A percentile compares a stretch with the other conserved stretches of the same genome.
phyloP scores from a whole-genome alignment of 2,113 vertebrate species.

The Numida meleagris region DNA sequence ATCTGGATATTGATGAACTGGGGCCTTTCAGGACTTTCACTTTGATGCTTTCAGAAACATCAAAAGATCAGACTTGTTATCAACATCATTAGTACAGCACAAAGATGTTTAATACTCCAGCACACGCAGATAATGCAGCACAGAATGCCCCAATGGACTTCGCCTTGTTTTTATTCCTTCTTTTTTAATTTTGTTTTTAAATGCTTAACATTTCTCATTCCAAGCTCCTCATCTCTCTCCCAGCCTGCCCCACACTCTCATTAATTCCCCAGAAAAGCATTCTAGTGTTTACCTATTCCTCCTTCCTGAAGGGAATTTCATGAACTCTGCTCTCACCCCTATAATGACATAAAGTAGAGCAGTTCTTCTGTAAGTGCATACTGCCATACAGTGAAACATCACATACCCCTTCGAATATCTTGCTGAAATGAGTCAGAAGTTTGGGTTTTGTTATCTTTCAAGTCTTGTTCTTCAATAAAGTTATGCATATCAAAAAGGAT shows the following conservation, averaged over 20 bases:
- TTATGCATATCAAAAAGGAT: neutral
- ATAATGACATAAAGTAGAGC: accelerated
- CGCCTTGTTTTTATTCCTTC: constrained; percentile 46
- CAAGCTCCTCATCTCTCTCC: neutral
- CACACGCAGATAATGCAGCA: constrained; percentile 21
- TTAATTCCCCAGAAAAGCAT: neutral
- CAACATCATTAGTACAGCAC: constrained; percentile 52
- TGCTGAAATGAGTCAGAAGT: neutral
- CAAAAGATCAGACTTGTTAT: constrained; percentile 67
- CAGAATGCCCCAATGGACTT: constrained; percentile 33
- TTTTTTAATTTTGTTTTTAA: constrained; percentile 34
- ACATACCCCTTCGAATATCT: neutral
- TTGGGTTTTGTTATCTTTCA: neutral
- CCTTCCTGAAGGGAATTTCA: neutral
- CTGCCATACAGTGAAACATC: neutral
- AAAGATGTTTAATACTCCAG: constrained; percentile 51
- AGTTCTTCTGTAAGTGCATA: neutral
- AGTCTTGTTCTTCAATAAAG: neutral
- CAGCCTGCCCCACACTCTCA: neutral
- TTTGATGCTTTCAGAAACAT: constrained; percentile 70
- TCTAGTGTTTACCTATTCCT: neutral
- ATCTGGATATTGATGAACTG: constrained; percentile 46
- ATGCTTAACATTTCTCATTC: constrained; percentile 40
- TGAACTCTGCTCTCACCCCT: neutral
- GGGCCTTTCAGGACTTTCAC: constrained; percentile 37